A percentile compares a stretch with the other conserved stretches of the same genome.
Conservation (phyloP, 92 coral and sea anemone species). For the Actinostola sp. region DNA sequence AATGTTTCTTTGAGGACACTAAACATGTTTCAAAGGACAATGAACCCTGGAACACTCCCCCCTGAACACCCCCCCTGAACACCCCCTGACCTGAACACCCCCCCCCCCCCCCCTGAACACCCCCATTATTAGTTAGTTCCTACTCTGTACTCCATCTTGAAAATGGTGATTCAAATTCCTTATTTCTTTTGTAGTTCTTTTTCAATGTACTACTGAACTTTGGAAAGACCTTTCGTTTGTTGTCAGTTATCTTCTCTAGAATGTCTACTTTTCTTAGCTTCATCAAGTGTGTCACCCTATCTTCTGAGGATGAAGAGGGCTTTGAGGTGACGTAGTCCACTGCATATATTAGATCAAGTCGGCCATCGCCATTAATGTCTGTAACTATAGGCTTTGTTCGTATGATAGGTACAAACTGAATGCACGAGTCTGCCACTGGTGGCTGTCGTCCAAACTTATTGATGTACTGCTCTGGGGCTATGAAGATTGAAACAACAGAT, state of each 20-base stretch:
- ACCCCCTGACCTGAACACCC: no score
- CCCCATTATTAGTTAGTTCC: background rate
- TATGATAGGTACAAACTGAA: conserved; percentile 54
- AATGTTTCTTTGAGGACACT: no score
- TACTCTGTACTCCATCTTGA: conserved; percentile 11
- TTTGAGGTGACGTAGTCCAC: conserved; percentile 46
- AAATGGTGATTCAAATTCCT: conserved; percentile 50
- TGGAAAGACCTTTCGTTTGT: background rate
- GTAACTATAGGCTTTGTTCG: conserved; percentile 51
- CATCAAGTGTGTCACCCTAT: conserved; percentile 35
- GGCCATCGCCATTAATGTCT: conserved; percentile 38
- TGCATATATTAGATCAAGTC: conserved; percentile 60
- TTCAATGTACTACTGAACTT: background rate
- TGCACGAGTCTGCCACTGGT: conserved; percentile 37
- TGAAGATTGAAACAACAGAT: no score
- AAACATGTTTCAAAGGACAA: no score
- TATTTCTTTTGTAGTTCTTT: conserved; percentile 23
- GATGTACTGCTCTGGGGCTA: conserved; percentile 45
- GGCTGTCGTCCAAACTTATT: conserved; percentile 47
- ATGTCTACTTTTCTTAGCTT: conserved; percentile 37
- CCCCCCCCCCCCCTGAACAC: background rate
- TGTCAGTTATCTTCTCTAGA: background rate
- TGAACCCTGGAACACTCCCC: no score
- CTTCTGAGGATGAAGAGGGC: conserved; percentile 24
- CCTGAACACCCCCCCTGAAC: no score